A percentile compares a stretch with the other conserved stretches of the same genome.
These are phyloP conservation scores for Chrysolina americana DNA, from an alignment of 2,888 invertebrate species.

Conservation along the genomic window DNA sequence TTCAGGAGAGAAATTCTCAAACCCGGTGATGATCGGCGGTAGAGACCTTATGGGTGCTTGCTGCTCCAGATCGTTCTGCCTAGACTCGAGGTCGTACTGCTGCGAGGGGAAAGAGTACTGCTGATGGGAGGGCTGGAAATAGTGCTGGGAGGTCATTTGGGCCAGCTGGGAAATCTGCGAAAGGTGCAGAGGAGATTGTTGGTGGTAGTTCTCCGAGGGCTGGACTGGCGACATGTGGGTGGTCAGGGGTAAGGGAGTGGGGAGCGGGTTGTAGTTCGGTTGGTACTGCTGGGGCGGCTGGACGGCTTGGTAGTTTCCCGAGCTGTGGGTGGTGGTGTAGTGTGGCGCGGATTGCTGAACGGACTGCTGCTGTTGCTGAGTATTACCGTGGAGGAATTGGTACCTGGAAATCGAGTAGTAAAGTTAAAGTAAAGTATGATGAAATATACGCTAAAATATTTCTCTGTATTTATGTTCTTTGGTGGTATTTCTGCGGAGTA, in stretches of 20 bases:
- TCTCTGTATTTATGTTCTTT: no score
- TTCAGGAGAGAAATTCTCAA: conserved; percentile 67
- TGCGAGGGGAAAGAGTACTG: background rate
- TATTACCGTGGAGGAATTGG: conserved; percentile 44
- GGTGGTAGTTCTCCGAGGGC: conserved; percentile 40
- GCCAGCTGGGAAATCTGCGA: conserved; percentile 58
- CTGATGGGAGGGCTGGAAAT: background rate
- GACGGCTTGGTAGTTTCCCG: conserved; percentile 23
- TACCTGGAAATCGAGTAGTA: conserved; percentile 36
- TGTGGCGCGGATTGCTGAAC: conserved; percentile 37
- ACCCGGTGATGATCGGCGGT: conserved; percentile 67
- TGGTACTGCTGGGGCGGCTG: conserved; percentile 41
- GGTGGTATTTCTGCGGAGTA: no score
- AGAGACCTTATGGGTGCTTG: conserved; percentile 48
- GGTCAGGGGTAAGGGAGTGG: conserved; percentile 38
- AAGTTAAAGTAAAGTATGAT: background rate
- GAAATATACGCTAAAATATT: no score
- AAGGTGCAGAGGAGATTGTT: conserved; percentile 45
- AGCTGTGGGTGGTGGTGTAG: conserved; percentile 31
- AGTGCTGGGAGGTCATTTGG: conserved; percentile 3
- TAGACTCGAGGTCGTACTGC: conserved; percentile 26
- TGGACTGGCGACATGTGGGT: conserved; percentile 47
- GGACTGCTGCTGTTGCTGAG: conserved; percentile 38
- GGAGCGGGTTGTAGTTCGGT: conserved; percentile 39
- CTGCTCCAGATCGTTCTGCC: conserved; percentile 36